Conservation (phyloP, 2,113 vertebrate species). For the Rhinoderma darwinii region DNA sequence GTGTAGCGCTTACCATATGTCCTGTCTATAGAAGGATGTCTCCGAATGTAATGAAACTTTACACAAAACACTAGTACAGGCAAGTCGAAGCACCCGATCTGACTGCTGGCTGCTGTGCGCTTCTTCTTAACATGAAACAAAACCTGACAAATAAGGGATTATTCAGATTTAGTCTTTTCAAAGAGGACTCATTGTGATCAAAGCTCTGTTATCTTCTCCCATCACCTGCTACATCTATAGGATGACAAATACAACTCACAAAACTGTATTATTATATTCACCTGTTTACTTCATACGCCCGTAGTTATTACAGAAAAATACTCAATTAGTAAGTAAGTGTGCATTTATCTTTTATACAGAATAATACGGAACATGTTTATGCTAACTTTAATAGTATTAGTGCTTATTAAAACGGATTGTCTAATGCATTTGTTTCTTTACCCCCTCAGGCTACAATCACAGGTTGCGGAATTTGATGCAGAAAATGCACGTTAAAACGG, state of each 20-base stretch:
- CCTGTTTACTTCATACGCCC: background rate
- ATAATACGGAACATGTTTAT: too few relatives aligned
- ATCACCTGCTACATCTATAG: conserved; percentile 32
- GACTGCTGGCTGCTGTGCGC: conserved; percentile 12
- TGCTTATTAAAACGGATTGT: too few relatives aligned
- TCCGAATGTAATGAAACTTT: conserved; percentile 71
- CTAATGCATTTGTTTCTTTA: too few relatives aligned
- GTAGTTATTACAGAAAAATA: background rate
- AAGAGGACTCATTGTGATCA: conserved; percentile 25
- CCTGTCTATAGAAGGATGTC: conserved; percentile 65
- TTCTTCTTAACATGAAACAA: conserved; percentile 7
- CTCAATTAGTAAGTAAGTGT: background rate
- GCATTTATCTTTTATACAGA: too few relatives aligned
- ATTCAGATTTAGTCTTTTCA: conserved; percentile 22
- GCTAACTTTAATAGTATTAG: too few relatives aligned
- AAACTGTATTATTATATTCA: background rate
- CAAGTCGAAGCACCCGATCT: conserved; percentile 60
- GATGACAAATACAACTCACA: background rate
- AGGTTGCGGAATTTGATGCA: too few relatives aligned
- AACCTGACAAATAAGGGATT: conserved; percentile 10
- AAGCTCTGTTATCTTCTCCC: conserved; percentile 20
- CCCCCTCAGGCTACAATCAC: too few relatives aligned
- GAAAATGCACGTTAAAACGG: too few relatives aligned
- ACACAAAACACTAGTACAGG: conserved; percentile 72
- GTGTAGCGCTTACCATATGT: conserved; percentile 83